These are phyloP conservation scores for Disparrhopalites patrizii DNA, from an alignment of 2,888 invertebrate species.

Conservation along the genomic window DNA sequence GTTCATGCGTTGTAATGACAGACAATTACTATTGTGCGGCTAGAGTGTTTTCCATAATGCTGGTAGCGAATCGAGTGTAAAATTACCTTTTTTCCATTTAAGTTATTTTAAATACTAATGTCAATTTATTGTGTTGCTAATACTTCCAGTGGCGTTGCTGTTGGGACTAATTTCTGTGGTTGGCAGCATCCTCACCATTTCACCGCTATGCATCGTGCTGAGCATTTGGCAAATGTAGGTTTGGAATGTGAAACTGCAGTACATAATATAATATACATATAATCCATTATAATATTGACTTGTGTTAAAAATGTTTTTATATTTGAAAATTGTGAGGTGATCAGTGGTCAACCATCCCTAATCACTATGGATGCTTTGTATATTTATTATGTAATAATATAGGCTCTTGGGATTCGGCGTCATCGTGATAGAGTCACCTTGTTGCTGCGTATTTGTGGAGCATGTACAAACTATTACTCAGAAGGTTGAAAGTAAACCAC, in stretches of 20 bases:
- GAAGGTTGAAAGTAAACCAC: constrained; percentile 75
- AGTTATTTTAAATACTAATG: too few species aligned
- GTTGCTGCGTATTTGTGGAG: constrained; percentile 94
- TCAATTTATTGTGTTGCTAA: constrained; percentile 24
- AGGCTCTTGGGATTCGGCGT: constrained; percentile 79
- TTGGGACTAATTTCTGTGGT: constrained; percentile 73
- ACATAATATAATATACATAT: too few species aligned
- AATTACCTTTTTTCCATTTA: too few species aligned
- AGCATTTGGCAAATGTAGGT: constrained; percentile 77
- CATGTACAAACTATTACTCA: constrained; percentile 72
- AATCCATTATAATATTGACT: too few species aligned
- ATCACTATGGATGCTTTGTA: not conserved
- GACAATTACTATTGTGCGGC: not conserved
- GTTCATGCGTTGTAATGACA: not conserved
- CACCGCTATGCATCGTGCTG: constrained; percentile 65
- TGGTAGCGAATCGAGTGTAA: not conserved
- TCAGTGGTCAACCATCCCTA: too few species aligned
- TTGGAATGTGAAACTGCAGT: too few species aligned
- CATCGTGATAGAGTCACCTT: constrained; percentile 89
- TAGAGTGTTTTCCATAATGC: not conserved
- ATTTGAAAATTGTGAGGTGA: not conserved
- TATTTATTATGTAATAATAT: constrained; percentile 35
- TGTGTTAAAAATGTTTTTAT: constrained; percentile 9
- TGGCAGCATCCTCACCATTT: constrained; percentile 54
- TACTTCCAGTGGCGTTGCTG: constrained; percentile 73